phyloP scores from a whole-genome alignment of 2,113 vertebrate species.

The Nothoprocta perdicaria region DNA sequence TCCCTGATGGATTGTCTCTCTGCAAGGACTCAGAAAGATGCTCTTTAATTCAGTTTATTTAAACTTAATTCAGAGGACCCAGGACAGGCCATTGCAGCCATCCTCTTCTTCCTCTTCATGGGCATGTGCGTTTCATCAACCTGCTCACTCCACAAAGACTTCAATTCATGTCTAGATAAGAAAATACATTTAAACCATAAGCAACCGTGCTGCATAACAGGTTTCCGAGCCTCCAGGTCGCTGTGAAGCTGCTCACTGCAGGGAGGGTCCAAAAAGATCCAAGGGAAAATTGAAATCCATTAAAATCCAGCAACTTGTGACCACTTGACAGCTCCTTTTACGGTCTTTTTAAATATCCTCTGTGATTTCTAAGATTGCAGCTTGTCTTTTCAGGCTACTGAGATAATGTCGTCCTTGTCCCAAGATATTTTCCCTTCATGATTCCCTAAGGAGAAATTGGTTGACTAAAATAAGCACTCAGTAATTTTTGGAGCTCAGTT shows the following conservation, averaged over 20 bases:
- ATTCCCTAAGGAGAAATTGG: background rate
- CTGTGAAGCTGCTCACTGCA: rapidly evolving
- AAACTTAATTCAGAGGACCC: background rate
- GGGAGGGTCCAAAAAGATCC: background rate
- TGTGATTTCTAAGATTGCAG: background rate
- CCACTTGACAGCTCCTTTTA: background rate
- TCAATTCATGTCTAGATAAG: background rate
- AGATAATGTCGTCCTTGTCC: background rate
- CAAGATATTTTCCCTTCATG: background rate
- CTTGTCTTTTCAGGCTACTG: background rate
- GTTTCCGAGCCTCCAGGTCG: rapidly evolving
- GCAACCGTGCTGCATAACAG: background rate
- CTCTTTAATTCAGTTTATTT: background rate
- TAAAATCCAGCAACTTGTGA: background rate
- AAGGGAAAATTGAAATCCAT: background rate
- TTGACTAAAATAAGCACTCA: slow-evolving; percentile 5
- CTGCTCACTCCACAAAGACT: background rate
- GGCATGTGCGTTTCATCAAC: background rate
- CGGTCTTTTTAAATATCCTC: background rate
- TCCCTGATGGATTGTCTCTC: background rate
- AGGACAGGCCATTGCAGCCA: background rate
- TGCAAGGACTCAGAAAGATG: background rate
- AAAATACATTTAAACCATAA: too few species aligned
- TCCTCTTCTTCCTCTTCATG: background rate
- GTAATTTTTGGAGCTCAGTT: background rate